Conservation (phyloP, 2,888 invertebrate genomes). For the Malthinus flaveolus region DNA sequence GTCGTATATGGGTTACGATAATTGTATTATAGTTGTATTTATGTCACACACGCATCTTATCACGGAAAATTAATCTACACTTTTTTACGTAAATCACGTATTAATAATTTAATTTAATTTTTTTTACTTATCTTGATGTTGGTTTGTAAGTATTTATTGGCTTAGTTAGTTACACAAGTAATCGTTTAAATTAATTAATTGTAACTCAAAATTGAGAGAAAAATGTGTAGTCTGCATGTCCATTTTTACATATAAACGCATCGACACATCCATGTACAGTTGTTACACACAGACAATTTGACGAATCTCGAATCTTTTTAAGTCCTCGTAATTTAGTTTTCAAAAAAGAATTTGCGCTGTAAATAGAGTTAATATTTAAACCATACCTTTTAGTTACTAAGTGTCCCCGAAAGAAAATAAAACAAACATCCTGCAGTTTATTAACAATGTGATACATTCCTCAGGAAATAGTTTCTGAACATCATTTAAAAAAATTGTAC, state of each 20-base stretch:
- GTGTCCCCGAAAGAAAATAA: conserved; percentile 21
- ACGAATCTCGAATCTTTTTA: conserved; percentile 47
- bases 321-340: conserved; percentile 25
- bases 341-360: conserved; percentile 14
- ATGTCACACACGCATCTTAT: conserved; percentile 45
- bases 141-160: conserved; percentile 31
- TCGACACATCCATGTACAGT: conserved; percentile 37
- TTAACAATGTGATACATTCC: conserved; percentile 54
- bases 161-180: conserved; percentile 22
- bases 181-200: conserved; percentile 13
- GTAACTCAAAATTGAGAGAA: conserved; percentile 23
- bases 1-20: conserved; percentile 45
- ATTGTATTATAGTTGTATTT: conserved; percentile 54
- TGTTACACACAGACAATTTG: conserved; percentile 36
- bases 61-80: conserved; percentile 37
- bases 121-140: conserved; percentile 31
- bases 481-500: conserved; percentile 45
- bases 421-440: conserved; percentile 23
- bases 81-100: conserved; percentile 35
- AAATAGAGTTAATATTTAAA: conserved; percentile 24
- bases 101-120: conserved; percentile 31
- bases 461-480: conserved; percentile 52
- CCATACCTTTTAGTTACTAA: conserved; percentile 20
- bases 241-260: conserved; percentile 32
- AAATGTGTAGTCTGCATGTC: conserved; percentile 43